A percentile compares a stretch with the other conserved stretches of the same genome.
These are phyloP conservation scores for Spodoptera litura DNA, from an alignment of 1,140 invertebrate species.

Conservation along the genomic window DNA sequence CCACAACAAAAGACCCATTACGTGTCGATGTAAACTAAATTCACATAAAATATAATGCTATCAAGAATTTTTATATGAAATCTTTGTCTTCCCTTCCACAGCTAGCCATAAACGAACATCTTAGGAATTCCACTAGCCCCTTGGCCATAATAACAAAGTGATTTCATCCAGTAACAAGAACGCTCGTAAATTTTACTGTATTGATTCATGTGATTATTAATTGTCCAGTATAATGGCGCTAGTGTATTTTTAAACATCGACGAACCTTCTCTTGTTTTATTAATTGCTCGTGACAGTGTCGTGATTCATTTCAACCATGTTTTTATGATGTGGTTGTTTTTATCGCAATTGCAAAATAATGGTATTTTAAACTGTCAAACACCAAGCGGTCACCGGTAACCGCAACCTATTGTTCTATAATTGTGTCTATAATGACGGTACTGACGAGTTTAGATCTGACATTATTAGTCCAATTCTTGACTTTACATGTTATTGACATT, in stretches of 20 bases:
- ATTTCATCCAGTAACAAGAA: slow-evolving; percentile 46
- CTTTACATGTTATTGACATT: no score
- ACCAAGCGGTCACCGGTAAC: no score
- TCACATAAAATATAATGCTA: background rate
- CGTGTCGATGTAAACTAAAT: no score
- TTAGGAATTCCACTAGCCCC: slow-evolving; percentile 20
- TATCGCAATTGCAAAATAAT: background rate
- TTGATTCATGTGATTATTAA: slow-evolving; percentile 53
- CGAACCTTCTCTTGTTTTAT: background rate
- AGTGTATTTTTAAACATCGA: slow-evolving; percentile 25
- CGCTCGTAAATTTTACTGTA: slow-evolving; percentile 44
- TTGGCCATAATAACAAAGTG: slow-evolving; percentile 47
- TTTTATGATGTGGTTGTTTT: background rate
- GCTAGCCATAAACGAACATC: slow-evolving; percentile 18
- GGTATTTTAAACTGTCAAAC: no score
- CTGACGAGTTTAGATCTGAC: no score
- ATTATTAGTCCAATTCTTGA: no score
- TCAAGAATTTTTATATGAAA: slow-evolving; percentile 44
- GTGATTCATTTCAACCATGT: background rate
- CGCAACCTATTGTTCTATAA: no score
- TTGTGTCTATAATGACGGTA: no score
- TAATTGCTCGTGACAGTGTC: slow-evolving; percentile 30
- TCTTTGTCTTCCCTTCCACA: slow-evolving; percentile 30
- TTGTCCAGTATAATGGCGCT: slow-evolving; percentile 32
- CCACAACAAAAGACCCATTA: no score